Base-by-base conservation (phyloP, 2,113 vertebrate genomes). In the Cheirogaleus medius region DNA sequence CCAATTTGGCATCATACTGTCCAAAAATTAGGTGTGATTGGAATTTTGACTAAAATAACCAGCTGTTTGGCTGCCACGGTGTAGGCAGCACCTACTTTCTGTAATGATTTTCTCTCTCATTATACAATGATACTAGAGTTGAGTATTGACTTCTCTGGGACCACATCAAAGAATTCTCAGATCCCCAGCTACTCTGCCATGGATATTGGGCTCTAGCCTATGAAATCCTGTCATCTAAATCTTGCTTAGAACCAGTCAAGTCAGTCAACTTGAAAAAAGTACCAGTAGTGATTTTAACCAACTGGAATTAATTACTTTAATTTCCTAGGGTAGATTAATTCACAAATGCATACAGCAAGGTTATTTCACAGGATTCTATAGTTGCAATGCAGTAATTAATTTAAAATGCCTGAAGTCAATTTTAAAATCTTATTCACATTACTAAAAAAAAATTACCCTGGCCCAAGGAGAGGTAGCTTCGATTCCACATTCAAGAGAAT, bases 221-320 rank as follows among this genome's bases (percentile, higher is more conserved):
- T n/a, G 86, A 47, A 91, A 32, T 76, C 23, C 25, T 84, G 58
- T 71, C 64, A 92, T 84, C 47, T 90, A 63, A 83, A 64, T 87
- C 56, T 84, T 52, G 44, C 4, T 60, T 68, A 58, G 23, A 63
- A 85, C 47, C 34, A 76, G 17, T 77, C 77, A 95, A 63, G 29
- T 66, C 64, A 44, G 68, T 83, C 23, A 10, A 8, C 58, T 82
- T 86, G 69, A 83, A 77, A 54, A 83, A 92, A 95, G 37, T 58
- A 69, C 44, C 8, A 7, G 29, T 56, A 80, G 39, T 85, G 56
- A 87, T 68, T 94, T 91, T 96, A 96, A 66, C 58, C 91, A 96
- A 39, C 32, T 94, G 60, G 80, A 82, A 93, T 78, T 58, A 93
- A 96, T 71, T 90, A 66, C n/a, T 92, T 95, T 94, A 77, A 78